Evolutionary conservation across 1,140 invertebrate genomes (phyloP), one percentile per base, ranked within the genome.

Genomic region (Lineus longissimus): DNA sequence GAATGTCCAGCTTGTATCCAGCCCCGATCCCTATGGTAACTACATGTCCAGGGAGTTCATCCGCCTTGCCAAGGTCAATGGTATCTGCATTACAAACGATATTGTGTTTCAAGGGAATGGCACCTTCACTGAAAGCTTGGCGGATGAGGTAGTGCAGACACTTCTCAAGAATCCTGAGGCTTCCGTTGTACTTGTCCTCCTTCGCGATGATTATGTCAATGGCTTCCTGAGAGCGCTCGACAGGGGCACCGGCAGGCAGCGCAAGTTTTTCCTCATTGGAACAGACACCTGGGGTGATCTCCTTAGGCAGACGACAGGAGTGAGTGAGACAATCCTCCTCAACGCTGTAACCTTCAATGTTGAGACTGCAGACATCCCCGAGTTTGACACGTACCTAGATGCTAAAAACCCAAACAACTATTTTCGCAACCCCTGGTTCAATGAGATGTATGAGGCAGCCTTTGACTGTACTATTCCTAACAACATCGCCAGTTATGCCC

Each of bases 231-330:
- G 85, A n/a, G 69, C 85, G n/a, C 74, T 74, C 31, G 83, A 85
- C 2, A 81, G 78, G 54, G 82, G 75, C 17, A 62, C 76, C 19
- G 69, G 71, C 25, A 68, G 77, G 2, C 67, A 64, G 13, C 63
- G 66, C 7, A 62, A 68, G 13, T 89, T 89, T 68, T 84, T 87
- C 43, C 91, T 89, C 86, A 85, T 92, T 25, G 90, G 88, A 1
- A 89, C 88, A 62, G 90, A 92, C 73, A 89, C 89, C 11, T 91
- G 90, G 90, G 90, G 90, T 9, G 88, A 91, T 70, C 82, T 85
- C n/a, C 87, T 89, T 63, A 77, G 89, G 9, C 25, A 23, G 1
- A 83, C 89, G 0, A 85, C 87, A 65, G 86, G 86, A 0, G 70
- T 90, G 4, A 51, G 25, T 9, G n/a, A 1, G 87, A 90, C 68